Percentiles rank a stretch among this genome's conserved stretches.
phyloP scores from a whole-genome alignment of 2,113 vertebrate genomes.

The Beaufortia kweichowensis region DNA sequence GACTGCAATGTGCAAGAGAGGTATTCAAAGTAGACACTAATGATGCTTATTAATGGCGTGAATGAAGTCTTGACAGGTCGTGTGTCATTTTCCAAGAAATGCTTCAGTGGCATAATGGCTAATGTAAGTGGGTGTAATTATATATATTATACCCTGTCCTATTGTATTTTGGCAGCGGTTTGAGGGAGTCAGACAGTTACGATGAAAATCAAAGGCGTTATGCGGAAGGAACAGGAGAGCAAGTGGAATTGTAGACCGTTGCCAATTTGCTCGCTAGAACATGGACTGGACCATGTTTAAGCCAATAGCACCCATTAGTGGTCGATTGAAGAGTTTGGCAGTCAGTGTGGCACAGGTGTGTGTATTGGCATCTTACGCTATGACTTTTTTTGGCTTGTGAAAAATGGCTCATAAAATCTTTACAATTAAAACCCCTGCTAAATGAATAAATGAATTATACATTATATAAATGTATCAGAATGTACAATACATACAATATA shows the following conservation, averaged over 20 bases:
- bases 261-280: not conserved
- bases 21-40: constrained; percentile 87
- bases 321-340: constrained; percentile 55
- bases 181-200: constrained; percentile 80
- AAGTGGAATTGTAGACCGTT: constrained; percentile 54
- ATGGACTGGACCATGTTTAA: constrained; percentile 57
- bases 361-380: not conserved
- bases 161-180: constrained; percentile 84
- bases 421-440: too few species aligned
- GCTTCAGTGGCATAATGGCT: constrained; percentile 85
- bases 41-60: constrained; percentile 87
- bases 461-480: not conserved
- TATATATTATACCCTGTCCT: constrained; percentile 88
- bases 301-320: constrained; percentile 72
- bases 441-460: not conserved
- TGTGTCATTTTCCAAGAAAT: constrained; percentile 84
- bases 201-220: constrained; percentile 74
- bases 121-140: constrained; percentile 87
- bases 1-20: constrained; percentile 83
- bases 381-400: not conserved
- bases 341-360: constrained; percentile 3
- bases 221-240: constrained; percentile 59
- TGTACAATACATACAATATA: too few species aligned
- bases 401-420: too few species aligned
- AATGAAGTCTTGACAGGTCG: constrained; percentile 87